phyloP scores from a whole-genome alignment of 2,888 invertebrate genomes.

The Graphium colonna region DNA sequence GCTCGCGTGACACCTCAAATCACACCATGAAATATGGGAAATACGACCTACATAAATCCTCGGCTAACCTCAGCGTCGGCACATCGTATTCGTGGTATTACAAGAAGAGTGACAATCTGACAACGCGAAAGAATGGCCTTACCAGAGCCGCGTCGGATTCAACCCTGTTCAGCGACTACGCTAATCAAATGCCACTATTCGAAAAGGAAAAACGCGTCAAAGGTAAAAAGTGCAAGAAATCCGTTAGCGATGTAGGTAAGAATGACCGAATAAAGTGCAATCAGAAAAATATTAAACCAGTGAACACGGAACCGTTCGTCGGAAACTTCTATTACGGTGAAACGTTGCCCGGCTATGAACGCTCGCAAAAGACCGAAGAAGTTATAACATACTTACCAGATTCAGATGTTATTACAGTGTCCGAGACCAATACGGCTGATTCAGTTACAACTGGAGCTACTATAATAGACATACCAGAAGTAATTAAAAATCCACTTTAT shows the following conservation, averaged over 20 bases:
- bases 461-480: slow-evolving; percentile 59
- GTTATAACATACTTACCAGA: slow-evolving; percentile 68
- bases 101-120: slow-evolving; percentile 61
- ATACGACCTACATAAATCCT: slow-evolving; percentile 73
- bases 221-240: slow-evolving; percentile 61
- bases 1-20: slow-evolving; percentile 53
- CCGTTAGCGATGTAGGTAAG: slow-evolving; percentile 64
- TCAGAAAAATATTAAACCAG: slow-evolving; percentile 58
- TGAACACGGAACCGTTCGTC: slow-evolving; percentile 66
- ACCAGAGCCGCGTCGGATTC: slow-evolving; percentile 69
- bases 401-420: slow-evolving; percentile 63
- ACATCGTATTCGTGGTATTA: slow-evolving; percentile 78
- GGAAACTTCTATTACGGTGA: slow-evolving; percentile 75
- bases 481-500: slow-evolving; percentile 66
- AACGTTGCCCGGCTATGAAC: slow-evolving; percentile 62
- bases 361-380: slow-evolving; percentile 60
- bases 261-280: slow-evolving; percentile 59
- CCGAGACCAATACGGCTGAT: slow-evolving; percentile 61
- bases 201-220: slow-evolving; percentile 52
- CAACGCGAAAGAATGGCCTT: slow-evolving; percentile 53
- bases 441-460: slow-evolving; percentile 60
- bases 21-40: slow-evolving; percentile 76
- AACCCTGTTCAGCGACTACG: slow-evolving; percentile 75
- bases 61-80: slow-evolving; percentile 67
- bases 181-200: slow-evolving; percentile 70